Percentiles rank a stretch among this genome's conserved stretches.
Conservation (phyloP, 2,797 vertebrate genomes). For the Onychomys leucogaster region DNA sequence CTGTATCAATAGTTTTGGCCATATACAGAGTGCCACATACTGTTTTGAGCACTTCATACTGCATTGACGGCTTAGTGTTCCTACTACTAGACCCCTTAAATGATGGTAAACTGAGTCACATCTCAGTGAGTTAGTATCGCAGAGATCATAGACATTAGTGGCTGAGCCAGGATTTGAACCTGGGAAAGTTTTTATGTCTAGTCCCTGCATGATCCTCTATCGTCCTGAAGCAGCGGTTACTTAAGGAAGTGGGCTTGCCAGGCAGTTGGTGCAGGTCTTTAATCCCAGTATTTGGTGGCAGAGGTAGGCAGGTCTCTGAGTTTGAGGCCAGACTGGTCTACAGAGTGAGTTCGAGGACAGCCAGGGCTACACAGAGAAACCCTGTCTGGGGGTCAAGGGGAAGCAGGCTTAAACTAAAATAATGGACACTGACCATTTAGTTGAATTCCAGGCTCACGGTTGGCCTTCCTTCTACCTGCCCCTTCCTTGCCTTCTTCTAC, state of each 20-base stretch:
- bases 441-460: background rate
- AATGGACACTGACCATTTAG: background rate
- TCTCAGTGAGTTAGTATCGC: background rate
- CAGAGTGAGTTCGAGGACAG: background rate
- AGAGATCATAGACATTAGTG: background rate
- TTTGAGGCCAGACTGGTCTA: background rate
- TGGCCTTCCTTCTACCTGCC: background rate
- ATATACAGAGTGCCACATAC: rapidly evolving
- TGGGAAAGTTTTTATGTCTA: background rate
- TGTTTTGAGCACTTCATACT: background rate
- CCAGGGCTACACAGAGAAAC: background rate
- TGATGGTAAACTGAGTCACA: background rate
- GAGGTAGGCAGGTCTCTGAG: background rate
- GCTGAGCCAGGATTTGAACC: background rate
- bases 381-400: background rate
- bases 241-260: background rate
- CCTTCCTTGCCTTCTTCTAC: background rate
- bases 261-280: background rate
- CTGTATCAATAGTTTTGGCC: rapidly evolving
- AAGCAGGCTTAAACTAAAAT: background rate
- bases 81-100: background rate
- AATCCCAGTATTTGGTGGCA: background rate
- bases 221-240: background rate
- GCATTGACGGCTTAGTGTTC: background rate
- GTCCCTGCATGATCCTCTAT: rapidly evolving